A percentile compares a stretch with the other conserved stretches of the same genome.
Conservation (phyloP, 2,888 invertebrate genomes). For the Agrotis segetum region DNA sequence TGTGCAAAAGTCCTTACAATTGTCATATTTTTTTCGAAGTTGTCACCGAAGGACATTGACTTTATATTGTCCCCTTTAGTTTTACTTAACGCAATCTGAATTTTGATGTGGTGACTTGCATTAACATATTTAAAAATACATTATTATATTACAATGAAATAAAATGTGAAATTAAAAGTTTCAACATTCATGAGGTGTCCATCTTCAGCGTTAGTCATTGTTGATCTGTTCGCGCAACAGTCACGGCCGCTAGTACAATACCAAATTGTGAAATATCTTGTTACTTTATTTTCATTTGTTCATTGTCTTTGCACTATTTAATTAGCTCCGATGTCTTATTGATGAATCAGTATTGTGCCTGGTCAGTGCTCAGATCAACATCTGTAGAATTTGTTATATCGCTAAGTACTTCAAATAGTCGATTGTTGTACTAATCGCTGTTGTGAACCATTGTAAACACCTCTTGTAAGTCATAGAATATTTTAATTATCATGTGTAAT, state of each 20-base stretch:
- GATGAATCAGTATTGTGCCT: conserved; percentile 65
- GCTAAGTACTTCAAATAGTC: conserved; percentile 21
- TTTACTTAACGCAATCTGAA: background rate
- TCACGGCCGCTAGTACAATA: conserved; percentile 68
- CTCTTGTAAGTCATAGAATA: conserved; percentile 40
- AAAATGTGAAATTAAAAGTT: conserved; percentile 40
- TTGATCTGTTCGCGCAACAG: conserved; percentile 61
- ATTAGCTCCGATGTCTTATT: conserved; percentile 63
- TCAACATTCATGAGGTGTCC: conserved; percentile 27
- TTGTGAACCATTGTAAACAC: conserved; percentile 13
- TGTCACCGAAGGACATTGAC: background rate
- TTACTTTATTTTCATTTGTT: conserved; percentile 68
- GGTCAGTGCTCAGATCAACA: conserved; percentile 54
- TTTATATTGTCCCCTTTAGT: conserved; percentile 17
- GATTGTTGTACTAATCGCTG: conserved; percentile 34
- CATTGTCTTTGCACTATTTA: conserved; percentile 77
- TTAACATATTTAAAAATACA: conserved; percentile 34
- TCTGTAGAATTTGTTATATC: conserved; percentile 44
- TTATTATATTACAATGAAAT: conserved; percentile 16
- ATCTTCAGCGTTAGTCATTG: conserved; percentile 58
- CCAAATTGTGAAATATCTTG: conserved; percentile 74
- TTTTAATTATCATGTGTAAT: conserved; percentile 8
- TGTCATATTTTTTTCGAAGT: conserved; percentile 12
- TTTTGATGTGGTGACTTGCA: conserved; percentile 11
- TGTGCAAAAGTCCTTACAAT: background rate